Base-by-base conservation (phyloP, 2,113 vertebrate species). In the Scalopus aquaticus region DNA sequence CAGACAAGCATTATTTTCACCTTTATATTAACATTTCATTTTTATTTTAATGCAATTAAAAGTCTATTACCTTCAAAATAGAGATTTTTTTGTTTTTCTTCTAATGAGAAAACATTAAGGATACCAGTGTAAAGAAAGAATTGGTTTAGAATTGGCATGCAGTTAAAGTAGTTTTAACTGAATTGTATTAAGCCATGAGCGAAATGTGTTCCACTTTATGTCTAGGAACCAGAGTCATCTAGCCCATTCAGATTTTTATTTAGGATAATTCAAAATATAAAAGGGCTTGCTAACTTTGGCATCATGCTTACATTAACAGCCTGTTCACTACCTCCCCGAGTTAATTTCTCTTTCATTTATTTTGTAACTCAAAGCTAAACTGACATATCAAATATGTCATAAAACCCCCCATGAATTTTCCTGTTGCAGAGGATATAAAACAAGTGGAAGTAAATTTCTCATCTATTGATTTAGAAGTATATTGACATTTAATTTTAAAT, bases 31-130 rank as follows among this genome's bases (percentile, higher is more conserved):
- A 35, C 96, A 65, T 54, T 79, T 56, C 54, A 6, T 32, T 64
- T 64, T 65, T 16, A 13, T 83, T 20, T 69, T 60, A 83, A 94
- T 88, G 39, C 35, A 88, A 85, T 35, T 56, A 22, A 22, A 44
- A 72, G 19, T 77, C n/a, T 73, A 79, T 69, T 85, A 78, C 20
- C 80, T 84, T 62, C 37, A 89, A 95, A 90, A 84, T 54, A 74
- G 60, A 83, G 51, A 77, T 32, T 35, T 65, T 35, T 44, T 32
- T 6, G 20, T 24, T 30, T 19, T 49, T 24, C 56, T 77, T 69
- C 67, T 28, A 80, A 91, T 64, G 62, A 58, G 42, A 73, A 86
- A 78, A 78, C 30, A 37, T 17, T 83, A 39, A 77, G 3, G 26
- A 79, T 65, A 80, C 32, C 54, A 76, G 39, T 73, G 26, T 42